Conservation (phyloP, 2,888 invertebrate genomes). For the Sialis lutaria region DNA sequence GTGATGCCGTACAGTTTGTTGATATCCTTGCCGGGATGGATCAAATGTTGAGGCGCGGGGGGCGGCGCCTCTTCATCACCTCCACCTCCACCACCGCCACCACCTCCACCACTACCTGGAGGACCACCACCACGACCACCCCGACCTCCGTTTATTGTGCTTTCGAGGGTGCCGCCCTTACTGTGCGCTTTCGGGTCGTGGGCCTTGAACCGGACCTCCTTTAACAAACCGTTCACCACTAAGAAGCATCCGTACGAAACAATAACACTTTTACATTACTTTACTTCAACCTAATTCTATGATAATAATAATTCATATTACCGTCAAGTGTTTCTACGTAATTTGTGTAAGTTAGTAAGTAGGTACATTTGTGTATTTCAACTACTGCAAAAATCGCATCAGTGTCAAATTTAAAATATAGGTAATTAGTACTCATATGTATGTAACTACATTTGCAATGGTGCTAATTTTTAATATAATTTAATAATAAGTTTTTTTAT, state of each 20-base stretch:
- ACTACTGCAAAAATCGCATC: no score
- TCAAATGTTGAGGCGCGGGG: constrained; percentile 55
- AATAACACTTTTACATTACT: constrained; percentile 7
- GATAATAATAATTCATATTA: no score
- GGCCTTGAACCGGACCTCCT: constrained; percentile 79
- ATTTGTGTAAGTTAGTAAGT: no score
- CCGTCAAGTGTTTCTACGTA: no score
- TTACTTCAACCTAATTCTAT: no score
- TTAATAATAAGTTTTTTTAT: no score
- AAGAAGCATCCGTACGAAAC: constrained; percentile 37
- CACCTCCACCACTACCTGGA: constrained; percentile 41
- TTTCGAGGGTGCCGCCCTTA: constrained; percentile 81
- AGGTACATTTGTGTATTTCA: no score
- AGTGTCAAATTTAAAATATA: no score
- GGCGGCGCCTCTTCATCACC: constrained; percentile 44
- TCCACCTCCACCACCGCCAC: constrained; percentile 22
- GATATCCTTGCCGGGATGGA: constrained; percentile 82
- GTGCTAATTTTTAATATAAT: no score
- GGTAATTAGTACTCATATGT: no score
- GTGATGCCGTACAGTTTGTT: constrained; percentile 84
- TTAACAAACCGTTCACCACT: constrained; percentile 30
- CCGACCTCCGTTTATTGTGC: constrained; percentile 69
- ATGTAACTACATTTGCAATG: no score
- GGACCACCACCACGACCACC: constrained; percentile 51
- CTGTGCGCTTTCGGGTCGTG: constrained; percentile 88